Base-by-base conservation (phyloP, 2,797 vertebrate species). In the Cottoperca gobio region DNA sequence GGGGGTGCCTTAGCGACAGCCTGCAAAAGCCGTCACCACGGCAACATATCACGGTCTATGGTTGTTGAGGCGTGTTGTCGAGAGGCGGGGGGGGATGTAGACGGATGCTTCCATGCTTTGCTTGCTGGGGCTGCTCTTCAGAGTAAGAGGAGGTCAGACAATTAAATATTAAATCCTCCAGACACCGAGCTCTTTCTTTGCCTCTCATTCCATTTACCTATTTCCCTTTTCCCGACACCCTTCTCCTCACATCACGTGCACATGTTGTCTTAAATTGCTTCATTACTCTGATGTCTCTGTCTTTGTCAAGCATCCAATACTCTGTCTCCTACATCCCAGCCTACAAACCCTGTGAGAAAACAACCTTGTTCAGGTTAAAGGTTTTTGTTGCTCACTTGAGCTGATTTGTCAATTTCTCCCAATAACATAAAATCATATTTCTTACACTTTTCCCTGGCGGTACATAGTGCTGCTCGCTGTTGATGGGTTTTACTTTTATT, bases 1-100 rank as follows among this genome's bases (percentile, higher is more conserved):
- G 5, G 76, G 83, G 64, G n/a, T 37, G 83, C 84, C 77, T 23
- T 73, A 86, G 84, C 65, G 82, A 87, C 85, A 52, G 83, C 69
- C 80, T 79, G 78, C 82, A 67, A 59, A 90, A 82, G 80, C 85
- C 14, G 86, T 93, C 71, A 71, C 87, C 86, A 86, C 60, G 79
- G 87, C 74, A 89, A 92, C 89, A 14, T 63, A 66, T 86, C 73
- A 74, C 60, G 77, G 77, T 76, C 58, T 72, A 74, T 58, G 28
- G 82, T 65, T 72, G 64, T 78, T 8, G 77, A 78, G 69, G 53
- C 76, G n/a, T 79, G 78, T 63, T 65, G 62, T 78, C 2, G 24
- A 52, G 73, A 23, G 67, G 46, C 1, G 33, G 24, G 35, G 39
- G 59, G 55, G 50, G 65, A 7, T 49, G 73, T 49, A 63, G 77